A percentile compares a stretch with the other conserved stretches of the same genome.
Evolutionary conservation across 2,113 vertebrate genomes (phyloP).

Genomic region (Mungos mungo): DNA sequence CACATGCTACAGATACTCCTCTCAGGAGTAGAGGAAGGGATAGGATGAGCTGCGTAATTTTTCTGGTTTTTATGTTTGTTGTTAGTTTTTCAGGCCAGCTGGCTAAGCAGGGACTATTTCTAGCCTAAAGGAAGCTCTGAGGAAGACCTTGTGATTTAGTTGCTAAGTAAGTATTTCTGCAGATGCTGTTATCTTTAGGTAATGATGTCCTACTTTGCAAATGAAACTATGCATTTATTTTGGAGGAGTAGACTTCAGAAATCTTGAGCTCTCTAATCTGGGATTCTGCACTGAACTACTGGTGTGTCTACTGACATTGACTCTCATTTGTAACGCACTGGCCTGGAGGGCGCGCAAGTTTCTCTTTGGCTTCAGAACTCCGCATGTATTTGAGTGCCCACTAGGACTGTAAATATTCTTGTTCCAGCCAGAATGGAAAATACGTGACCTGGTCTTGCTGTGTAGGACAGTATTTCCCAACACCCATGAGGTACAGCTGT

Average conservation of each 20-base stretch:
- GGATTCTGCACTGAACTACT: background rate
- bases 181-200: constrained; percentile 76
- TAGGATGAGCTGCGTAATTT: constrained; percentile 1
- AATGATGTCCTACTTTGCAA: constrained; percentile 73
- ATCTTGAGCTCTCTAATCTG: background rate
- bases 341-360: background rate
- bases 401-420: background rate
- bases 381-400: background rate
- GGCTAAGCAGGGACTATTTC: constrained; percentile 77
- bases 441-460: background rate
- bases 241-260: constrained; percentile 56
- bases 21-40: background rate
- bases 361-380: background rate
- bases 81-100: constrained; percentile 62
- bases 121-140: constrained; percentile 76
- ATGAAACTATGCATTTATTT: constrained; percentile 47
- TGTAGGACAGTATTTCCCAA: background rate
- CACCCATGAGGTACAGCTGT: background rate
- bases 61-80: constrained; percentile 62
- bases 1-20: background rate
- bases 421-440: background rate
- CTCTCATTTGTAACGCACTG: background rate
- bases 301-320: background rate
- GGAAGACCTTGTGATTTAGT: constrained; percentile 79
- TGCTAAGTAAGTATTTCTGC: constrained; percentile 79